These are phyloP conservation scores for Acanthopagrus latus DNA, from an alignment of 2,797 vertebrate genomes.

Conservation along the genomic window DNA sequence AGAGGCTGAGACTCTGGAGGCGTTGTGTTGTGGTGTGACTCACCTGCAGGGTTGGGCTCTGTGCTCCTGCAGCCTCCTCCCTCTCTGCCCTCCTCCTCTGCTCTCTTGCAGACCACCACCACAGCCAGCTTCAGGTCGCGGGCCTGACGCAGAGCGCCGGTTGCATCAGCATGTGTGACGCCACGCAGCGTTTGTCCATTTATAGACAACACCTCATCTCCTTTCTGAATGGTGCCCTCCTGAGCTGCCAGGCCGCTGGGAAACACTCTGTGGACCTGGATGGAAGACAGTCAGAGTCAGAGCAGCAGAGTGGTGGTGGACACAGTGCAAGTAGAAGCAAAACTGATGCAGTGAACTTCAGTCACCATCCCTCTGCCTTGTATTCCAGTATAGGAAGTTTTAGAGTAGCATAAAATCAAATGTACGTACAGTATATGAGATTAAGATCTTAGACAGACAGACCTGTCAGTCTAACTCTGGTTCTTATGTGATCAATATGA, in stretches of 20 bases:
- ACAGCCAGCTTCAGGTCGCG: constrained; percentile 90
- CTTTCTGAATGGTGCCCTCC: constrained; percentile 96
- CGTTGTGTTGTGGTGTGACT: neutral
- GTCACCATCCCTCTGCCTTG: too few relatives aligned
- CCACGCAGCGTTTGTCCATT: constrained; percentile 93
- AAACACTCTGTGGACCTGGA: constrained; percentile 94
- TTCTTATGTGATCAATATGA: neutral
- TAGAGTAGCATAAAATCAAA: too few relatives aligned
- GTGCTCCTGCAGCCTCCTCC: constrained; percentile 16
- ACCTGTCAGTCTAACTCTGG: neutral
- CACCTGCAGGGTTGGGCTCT: constrained; percentile 60
- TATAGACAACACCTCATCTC: constrained; percentile 94
- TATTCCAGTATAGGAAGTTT: too few relatives aligned
- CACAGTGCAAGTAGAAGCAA: too few relatives aligned
- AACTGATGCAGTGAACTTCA: too few relatives aligned
- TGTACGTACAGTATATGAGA: too few relatives aligned
- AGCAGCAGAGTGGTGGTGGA: too few relatives aligned
- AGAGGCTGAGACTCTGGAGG: neutral
- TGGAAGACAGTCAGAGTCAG: neutral
- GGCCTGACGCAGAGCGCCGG: constrained; percentile 88
- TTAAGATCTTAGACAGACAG: too few relatives aligned
- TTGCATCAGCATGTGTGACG: constrained; percentile 87
- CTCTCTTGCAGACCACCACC: constrained; percentile 88
- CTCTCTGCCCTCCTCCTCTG: constrained; percentile 60
- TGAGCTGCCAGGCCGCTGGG: constrained; percentile 90